phyloP scores from a whole-genome alignment of 2,113 vertebrate genomes.

The Myotis lucifugus region DNA sequence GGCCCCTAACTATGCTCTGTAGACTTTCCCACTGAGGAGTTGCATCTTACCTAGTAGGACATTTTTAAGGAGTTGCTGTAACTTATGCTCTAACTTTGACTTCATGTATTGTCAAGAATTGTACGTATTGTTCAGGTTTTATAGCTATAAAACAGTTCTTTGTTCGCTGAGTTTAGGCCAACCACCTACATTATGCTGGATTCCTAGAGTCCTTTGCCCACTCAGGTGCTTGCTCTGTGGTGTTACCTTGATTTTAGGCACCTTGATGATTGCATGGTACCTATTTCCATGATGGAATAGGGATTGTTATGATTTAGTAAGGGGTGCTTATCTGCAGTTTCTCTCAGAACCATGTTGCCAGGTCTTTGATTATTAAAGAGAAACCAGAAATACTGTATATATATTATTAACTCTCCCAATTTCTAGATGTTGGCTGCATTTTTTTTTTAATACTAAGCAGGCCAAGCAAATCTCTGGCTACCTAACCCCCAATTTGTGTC shows the following conservation, averaged over 20 bases:
- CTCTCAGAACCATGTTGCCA: background rate
- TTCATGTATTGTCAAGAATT: conserved; percentile 14
- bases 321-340: background rate
- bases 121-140: conserved; percentile 2
- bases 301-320: background rate
- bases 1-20: background rate
- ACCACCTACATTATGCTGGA: background rate
- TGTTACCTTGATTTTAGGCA: conserved; percentile 38
- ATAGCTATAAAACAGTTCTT: background rate
- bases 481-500: background rate
- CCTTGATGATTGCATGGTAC: background rate
- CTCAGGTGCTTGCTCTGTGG: background rate
- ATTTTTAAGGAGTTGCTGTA: background rate
- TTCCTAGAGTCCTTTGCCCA: background rate
- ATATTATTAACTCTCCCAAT: background rate
- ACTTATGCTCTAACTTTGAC: background rate
- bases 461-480: background rate
- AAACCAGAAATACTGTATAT: background rate
- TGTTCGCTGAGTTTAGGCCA: background rate
- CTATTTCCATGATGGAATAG: background rate
- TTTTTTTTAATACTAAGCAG: background rate
- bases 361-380: conserved; percentile 22
- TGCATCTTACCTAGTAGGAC: background rate
- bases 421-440: conserved; percentile 2
- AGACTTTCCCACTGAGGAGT: conserved; percentile 1